phyloP scores from a whole-genome alignment of 2,113 vertebrate species.

The Rhinogobius similis region DNA sequence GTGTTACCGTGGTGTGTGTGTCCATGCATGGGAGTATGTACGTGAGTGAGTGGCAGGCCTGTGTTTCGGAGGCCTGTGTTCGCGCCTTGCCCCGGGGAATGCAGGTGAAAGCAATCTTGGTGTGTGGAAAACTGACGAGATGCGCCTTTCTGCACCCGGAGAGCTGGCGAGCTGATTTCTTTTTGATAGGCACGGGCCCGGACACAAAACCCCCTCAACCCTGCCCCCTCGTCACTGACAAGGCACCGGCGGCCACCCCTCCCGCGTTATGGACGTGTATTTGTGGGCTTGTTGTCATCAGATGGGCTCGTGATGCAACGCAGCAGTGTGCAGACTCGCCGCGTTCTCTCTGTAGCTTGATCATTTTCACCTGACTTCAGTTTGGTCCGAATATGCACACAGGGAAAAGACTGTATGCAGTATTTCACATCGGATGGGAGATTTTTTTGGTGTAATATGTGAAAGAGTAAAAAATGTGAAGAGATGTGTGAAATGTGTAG shows the following conservation, averaged over 20 bases:
- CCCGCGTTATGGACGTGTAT: constrained; percentile 34
- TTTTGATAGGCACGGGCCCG: constrained; percentile 75
- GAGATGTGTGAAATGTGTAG: no score
- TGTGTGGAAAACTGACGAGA: constrained; percentile 74
- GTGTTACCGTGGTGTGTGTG: constrained; percentile 38
- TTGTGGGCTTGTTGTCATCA: constrained; percentile 27
- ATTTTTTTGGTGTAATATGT: no score
- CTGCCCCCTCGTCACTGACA: constrained; percentile 37
- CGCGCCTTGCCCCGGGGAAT: constrained; percentile 72
- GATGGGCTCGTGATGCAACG: constrained; percentile 31
- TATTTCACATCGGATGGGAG: no score
- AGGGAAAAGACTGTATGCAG: no score
- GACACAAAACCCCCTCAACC: constrained; percentile 41
- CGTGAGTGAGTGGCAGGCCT: constrained; percentile 66
- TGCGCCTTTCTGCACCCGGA: constrained; percentile 76
- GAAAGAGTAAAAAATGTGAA: no score
- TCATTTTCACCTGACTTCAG: background rate
- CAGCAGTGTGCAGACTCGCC: constrained; percentile 4
- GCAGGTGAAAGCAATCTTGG: constrained; percentile 82
- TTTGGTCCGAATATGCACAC: background rate
- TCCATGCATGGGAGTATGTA: constrained; percentile 59
- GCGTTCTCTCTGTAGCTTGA: background rate
- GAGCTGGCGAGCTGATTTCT: constrained; percentile 74
- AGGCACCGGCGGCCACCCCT: constrained; percentile 16
- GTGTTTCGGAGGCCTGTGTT: constrained; percentile 70